Evolutionary conservation across 2,888 invertebrate genomes (phyloP).

Genomic region (Drosophila pegasa): DNA sequence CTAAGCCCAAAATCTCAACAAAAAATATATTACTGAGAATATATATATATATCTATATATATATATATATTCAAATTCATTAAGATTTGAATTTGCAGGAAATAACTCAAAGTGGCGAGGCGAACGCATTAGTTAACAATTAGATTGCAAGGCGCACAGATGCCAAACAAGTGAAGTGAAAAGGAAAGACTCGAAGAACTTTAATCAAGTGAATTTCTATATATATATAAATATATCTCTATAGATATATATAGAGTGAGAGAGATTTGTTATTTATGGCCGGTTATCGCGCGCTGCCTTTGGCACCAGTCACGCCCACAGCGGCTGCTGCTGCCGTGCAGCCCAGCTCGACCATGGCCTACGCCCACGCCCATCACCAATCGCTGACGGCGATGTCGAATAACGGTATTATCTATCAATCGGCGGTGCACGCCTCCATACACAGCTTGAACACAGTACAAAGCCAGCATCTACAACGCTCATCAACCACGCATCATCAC

Average conservation of each 20-base stretch:
- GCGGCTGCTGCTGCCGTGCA: conserved; percentile 73
- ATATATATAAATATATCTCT: background rate
- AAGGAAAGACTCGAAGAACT: background rate
- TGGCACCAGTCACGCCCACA: conserved; percentile 80
- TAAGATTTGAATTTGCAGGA: conserved; percentile 63
- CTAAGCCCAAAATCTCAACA: conserved; percentile 69
- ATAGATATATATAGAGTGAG: background rate
- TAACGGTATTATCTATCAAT: conserved; percentile 85
- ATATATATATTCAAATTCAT: conserved; percentile 65
- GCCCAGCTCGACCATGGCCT: conserved; percentile 80
- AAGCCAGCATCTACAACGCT: conserved; percentile 76
- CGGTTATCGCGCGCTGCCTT: conserved; percentile 78
- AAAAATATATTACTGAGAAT: conserved; percentile 57
- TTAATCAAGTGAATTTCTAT: conserved; percentile 18
- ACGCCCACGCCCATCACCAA: conserved; percentile 65
- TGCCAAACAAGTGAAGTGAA: conserved; percentile 20
- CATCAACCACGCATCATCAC: conserved; percentile 82
- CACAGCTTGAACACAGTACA: conserved; percentile 84
- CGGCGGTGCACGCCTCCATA: conserved; percentile 84
- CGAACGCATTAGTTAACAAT: conserved; percentile 54
- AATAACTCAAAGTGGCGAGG: conserved; percentile 43
- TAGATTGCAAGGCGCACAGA: conserved; percentile 62
- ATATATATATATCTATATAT: background rate
- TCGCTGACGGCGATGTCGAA: conserved; percentile 84
- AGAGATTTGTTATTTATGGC: conserved; percentile 66